phyloP scores from a whole-genome alignment of 2,888 invertebrate genomes.

The Magallana nippona region DNA sequence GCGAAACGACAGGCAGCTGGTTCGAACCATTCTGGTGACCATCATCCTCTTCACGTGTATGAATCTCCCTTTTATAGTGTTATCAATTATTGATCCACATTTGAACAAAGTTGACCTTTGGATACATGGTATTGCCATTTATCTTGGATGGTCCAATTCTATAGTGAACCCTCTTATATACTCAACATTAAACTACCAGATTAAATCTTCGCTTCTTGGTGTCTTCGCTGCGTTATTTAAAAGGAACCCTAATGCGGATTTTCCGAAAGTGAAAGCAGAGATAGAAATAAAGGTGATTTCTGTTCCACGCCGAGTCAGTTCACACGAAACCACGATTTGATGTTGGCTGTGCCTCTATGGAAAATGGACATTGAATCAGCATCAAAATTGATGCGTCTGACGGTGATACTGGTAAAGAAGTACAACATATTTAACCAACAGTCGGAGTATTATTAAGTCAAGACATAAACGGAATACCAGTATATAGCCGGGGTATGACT shows the following conservation, averaged over 20 bases:
- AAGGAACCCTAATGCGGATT: neutral
- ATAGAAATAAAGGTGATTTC: neutral
- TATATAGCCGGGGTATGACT: no score
- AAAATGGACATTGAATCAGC: no score
- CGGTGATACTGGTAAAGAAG: no score
- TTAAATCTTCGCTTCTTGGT: slow-evolving; percentile 39
- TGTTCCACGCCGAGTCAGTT: neutral
- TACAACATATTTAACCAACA: no score
- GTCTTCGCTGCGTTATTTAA: neutral
- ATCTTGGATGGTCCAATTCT: slow-evolving; percentile 46
- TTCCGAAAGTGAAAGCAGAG: neutral
- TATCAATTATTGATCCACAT: slow-evolving; percentile 39
- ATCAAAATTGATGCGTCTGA: no score
- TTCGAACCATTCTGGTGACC: slow-evolving; percentile 40
- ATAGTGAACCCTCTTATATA: slow-evolving; percentile 47
- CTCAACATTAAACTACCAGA: slow-evolving; percentile 44
- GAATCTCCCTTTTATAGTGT: slow-evolving; percentile 43
- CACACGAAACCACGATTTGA: neutral
- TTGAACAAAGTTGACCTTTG: slow-evolving; percentile 21
- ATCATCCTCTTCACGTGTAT: slow-evolving; percentile 43
- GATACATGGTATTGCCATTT: slow-evolving; percentile 39
- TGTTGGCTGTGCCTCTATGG: no score
- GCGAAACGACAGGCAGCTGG: slow-evolving; percentile 41
- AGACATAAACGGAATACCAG: no score
- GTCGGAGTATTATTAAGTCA: no score